phyloP scores from a whole-genome alignment of 2,113 vertebrate genomes.

The Polypterus senegalus region DNA sequence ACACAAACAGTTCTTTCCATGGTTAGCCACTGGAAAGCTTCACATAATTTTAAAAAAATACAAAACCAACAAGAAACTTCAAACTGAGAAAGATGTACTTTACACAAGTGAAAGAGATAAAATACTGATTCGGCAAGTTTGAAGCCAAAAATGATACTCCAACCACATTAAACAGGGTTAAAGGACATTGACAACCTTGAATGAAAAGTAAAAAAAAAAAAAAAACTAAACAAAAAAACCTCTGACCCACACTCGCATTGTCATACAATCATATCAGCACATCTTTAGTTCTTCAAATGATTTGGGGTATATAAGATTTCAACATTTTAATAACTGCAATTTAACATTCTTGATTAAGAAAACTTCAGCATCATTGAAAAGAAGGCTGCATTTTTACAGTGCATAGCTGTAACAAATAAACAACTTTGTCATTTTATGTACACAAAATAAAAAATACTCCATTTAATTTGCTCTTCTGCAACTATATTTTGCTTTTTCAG shows the following conservation, averaged over 20 bases:
- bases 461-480: slow-evolving; percentile 88
- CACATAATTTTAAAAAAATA: slow-evolving; percentile 43
- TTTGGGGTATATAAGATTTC: slow-evolving; percentile 69
- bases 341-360: slow-evolving; percentile 96
- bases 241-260: slow-evolving; percentile 31
- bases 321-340: slow-evolving; percentile 80
- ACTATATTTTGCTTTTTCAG: slow-evolving; percentile 58
- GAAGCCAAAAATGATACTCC: slow-evolving; percentile 49
- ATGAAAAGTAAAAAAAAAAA: slow-evolving; percentile 36
- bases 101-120: slow-evolving; percentile 42
- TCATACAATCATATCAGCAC: slow-evolving; percentile 88
- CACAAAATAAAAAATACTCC: slow-evolving; percentile 97
- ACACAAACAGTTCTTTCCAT: slow-evolving; percentile 32
- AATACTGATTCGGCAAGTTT: slow-evolving; percentile 47
- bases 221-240: too few species aligned
- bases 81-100: slow-evolving; percentile 40
- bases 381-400: slow-evolving; percentile 98
- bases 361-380: slow-evolving; percentile 80
- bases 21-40: slow-evolving; percentile 17
- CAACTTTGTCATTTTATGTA: slow-evolving; percentile 82
- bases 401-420: slow-evolving; percentile 99
- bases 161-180: slow-evolving; percentile 46
- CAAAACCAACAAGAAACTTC: slow-evolving; percentile 25
- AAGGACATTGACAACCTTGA: slow-evolving; percentile 19
- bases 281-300: slow-evolving; percentile 80